Evolutionary conservation across 37 sponge, comb jelly and placozoan genomes (phyloP).

Genomic region (Spongia lamella): DNA sequence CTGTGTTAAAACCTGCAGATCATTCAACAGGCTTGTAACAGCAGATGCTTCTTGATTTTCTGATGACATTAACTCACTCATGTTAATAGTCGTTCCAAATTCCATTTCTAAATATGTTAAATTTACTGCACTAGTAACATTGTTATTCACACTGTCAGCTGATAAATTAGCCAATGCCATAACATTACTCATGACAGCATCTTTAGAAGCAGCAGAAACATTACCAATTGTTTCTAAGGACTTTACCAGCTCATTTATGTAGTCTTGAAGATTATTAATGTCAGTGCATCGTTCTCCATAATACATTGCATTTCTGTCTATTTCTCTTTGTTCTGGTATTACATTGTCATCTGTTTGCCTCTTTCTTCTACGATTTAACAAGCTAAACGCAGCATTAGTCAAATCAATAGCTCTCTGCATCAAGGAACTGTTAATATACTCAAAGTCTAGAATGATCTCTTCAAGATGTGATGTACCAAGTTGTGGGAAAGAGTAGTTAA

Average conservation of each 20-base stretch:
- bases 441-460: too few relatives aligned
- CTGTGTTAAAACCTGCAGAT: not conserved
- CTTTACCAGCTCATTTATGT: not conserved
- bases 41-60: constrained; percentile 9
- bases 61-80: not conserved
- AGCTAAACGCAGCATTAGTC: too few relatives aligned
- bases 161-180: not conserved
- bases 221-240: too few relatives aligned
- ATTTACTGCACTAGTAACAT: not conserved
- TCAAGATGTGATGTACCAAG: too few relatives aligned
- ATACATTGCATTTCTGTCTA: too few relatives aligned
- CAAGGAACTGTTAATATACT: too few relatives aligned
- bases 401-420: too few relatives aligned
- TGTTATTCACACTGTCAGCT: not conserved
- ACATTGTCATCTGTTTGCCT: constrained; percentile 1
- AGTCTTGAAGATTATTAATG: not conserved
- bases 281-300: not conserved
- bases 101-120: not conserved
- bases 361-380: not conserved
- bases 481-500: too few relatives aligned
- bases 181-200: not conserved
- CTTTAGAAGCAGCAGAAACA: not conserved
- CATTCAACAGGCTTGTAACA: not conserved
- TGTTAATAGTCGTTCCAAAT: not conserved
- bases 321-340: not conserved